Conservation (phyloP, 1,140 invertebrate genomes). For the Drosophila yakuba region DNA sequence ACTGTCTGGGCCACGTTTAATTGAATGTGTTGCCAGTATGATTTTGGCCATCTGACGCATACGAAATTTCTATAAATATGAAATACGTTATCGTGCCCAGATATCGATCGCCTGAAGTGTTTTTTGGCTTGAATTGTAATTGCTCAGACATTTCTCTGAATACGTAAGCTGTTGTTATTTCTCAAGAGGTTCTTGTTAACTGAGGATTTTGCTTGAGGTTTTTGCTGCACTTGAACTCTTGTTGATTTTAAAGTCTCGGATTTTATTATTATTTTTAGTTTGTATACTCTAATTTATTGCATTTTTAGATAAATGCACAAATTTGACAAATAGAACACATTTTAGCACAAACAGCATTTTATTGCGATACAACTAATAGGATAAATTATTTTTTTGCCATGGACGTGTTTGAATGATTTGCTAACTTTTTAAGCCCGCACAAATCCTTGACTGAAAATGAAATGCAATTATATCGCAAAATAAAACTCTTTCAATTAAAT, state of each 20-base stretch:
- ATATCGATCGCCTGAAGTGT: slow-evolving; percentile 17
- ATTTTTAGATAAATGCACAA: background rate
- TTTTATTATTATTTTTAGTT: background rate
- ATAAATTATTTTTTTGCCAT: slow-evolving; percentile 4
- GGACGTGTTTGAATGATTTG: slow-evolving; percentile 17
- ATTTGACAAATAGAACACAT: background rate
- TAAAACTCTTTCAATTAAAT: slow-evolving; percentile 38
- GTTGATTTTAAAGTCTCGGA: background rate
- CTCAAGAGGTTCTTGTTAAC: background rate
- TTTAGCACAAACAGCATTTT: slow-evolving; percentile 5
- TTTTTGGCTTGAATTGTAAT: slow-evolving; percentile 36
- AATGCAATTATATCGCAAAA: slow-evolving; percentile 16
- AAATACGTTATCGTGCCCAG: slow-evolving; percentile 15
- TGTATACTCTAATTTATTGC: background rate
- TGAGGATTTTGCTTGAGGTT: background rate
- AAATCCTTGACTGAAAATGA: slow-evolving; percentile 24
- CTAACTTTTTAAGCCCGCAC: slow-evolving; percentile 23
- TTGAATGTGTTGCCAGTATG: slow-evolving; percentile 57
- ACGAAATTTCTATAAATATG: slow-evolving; percentile 42
- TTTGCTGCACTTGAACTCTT: background rate
- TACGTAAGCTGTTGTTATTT: slow-evolving; percentile 9
- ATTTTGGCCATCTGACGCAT: slow-evolving; percentile 38
- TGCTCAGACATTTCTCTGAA: slow-evolving; percentile 19
- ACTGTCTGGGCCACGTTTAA: slow-evolving; percentile 26
- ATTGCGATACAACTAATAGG: background rate